Conservation (phyloP, 2,888 invertebrate genomes). For the Ptychoptera albimana region DNA sequence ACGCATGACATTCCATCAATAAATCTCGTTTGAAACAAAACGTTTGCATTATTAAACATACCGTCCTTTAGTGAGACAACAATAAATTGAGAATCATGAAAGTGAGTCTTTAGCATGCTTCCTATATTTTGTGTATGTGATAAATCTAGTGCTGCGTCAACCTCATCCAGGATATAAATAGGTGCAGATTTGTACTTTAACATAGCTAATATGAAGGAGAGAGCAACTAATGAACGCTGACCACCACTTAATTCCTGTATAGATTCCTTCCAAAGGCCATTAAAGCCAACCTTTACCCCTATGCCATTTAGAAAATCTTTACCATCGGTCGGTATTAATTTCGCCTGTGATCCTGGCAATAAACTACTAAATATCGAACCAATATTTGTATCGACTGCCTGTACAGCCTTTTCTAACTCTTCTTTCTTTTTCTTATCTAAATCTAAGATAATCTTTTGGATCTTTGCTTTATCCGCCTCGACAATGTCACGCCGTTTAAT, state of each 20-base stretch:
- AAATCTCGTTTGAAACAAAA: constrained; percentile 86
- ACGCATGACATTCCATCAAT: constrained; percentile 90
- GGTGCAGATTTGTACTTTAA: constrained; percentile 95
- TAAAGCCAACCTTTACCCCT: constrained; percentile 85
- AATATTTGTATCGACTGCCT: constrained; percentile 82
- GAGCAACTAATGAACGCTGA: constrained; percentile 86
- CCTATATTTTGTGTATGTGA: constrained; percentile 99
- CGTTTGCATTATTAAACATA: constrained; percentile 99
- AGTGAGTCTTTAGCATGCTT: constrained; percentile 79
- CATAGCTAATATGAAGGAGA: constrained; percentile 92
- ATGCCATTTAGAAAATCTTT: constrained; percentile 67
- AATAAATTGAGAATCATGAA: constrained; percentile 86
- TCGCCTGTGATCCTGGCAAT: constrained; percentile 79
- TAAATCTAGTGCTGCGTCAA: constrained; percentile 94
- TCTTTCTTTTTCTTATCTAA: constrained; percentile 83
- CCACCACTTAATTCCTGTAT: constrained; percentile 93
- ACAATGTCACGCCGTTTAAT: constrained; percentile 55
- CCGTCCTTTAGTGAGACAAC: constrained; percentile 97
- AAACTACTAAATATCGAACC: constrained; percentile 85
- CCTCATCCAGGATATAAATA: constrained; percentile 95
- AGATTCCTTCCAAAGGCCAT: constrained; percentile 89
- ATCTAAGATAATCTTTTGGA: constrained; percentile 63
- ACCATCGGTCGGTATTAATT: constrained; percentile 62
- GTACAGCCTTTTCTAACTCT: constrained; percentile 67
- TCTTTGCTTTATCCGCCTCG: constrained; percentile 54